Evolutionary conservation across 2,113 vertebrate species (phyloP), one percentile per base, ranked within the genome.

Genomic region (Marmota flaviventris): DNA sequence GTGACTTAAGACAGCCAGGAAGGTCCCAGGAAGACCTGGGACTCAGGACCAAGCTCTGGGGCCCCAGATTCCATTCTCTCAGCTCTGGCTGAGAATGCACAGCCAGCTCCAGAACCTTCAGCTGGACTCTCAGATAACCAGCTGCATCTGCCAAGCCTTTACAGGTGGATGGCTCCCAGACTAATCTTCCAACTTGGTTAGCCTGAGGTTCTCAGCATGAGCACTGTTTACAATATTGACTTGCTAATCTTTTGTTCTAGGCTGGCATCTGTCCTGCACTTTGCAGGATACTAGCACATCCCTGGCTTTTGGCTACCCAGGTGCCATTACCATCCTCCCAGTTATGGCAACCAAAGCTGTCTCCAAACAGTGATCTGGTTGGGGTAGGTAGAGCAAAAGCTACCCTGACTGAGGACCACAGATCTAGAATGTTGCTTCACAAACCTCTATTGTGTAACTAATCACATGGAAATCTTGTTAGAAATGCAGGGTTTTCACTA

Each of bases 201-300:
- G 18, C 53, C 25, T 8, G 17, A 12, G 16, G 34, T 76, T 75
- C 58, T 81, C 81, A 81, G 1, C 24, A n/a, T 5, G 1, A 25
- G 11, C 4, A 34, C 56, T 39, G 34, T 39, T 72, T 39, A 56
- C 34, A 37, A 22, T 67, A 48, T 73, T 29, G 53, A 14, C 79
- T 17, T 9, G 8, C n/a, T 0, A n/a, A 58, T 51, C 11, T 48
- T 24, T 32, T n/a, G 25, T 8, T 39, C 10, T 78, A 8, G 73
- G 17, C 22, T 63, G 8, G 22, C 0, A 0, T 4, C 2, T 39
- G 22, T 18, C 22, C 9, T 53, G 20, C 29, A 14, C 8, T 7
- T 25, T 24, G 9, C 5, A 34, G 10, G 42, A 63, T 25, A 24
- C 8, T 63, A 27, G 24, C 61, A 27, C 61, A 63, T 25, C 8